Evolutionary conservation across 2,797 vertebrate genomes (phyloP).

Genomic region (Myotis vivesi): DNA sequence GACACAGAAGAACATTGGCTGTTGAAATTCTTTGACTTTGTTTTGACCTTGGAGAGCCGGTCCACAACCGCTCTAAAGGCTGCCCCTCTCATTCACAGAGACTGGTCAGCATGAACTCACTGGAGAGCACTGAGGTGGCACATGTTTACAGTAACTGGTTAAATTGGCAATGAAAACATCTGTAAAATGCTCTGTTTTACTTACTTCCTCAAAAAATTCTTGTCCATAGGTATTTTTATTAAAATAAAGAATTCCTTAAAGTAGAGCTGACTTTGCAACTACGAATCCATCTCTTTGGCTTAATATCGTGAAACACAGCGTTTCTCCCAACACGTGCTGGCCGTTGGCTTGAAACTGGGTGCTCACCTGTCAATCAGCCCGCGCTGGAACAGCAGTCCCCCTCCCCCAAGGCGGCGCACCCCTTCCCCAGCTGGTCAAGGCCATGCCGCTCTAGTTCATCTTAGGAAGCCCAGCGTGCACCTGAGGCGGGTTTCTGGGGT

Average conservation of each 20-base stretch:
- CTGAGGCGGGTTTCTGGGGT: no score
- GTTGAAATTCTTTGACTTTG: background rate
- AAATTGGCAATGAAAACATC: background rate
- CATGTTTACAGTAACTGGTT: background rate
- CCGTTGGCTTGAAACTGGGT: background rate
- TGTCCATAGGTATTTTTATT: background rate
- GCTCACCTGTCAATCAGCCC: no score
- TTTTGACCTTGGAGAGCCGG: background rate
- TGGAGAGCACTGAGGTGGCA: background rate
- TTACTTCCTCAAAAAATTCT: background rate
- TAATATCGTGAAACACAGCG: background rate
- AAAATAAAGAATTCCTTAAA: slow-evolving; percentile 31
- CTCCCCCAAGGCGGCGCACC: no score
- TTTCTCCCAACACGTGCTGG: slow-evolving; percentile 20
- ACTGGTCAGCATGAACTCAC: background rate
- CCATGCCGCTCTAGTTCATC: no score
- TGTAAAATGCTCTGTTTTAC: background rate
- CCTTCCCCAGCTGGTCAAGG: no score
- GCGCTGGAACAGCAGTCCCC: no score
- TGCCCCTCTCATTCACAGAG: background rate
- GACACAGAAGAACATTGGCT: background rate
- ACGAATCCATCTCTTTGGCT: slow-evolving; percentile 46
- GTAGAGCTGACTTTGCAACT: slow-evolving; percentile 40
- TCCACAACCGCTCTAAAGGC: background rate
- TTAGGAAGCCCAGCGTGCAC: no score